These are phyloP conservation scores for Xestia c-nigrum DNA, from an alignment of 2,888 invertebrate genomes.

Conservation along the genomic window DNA sequence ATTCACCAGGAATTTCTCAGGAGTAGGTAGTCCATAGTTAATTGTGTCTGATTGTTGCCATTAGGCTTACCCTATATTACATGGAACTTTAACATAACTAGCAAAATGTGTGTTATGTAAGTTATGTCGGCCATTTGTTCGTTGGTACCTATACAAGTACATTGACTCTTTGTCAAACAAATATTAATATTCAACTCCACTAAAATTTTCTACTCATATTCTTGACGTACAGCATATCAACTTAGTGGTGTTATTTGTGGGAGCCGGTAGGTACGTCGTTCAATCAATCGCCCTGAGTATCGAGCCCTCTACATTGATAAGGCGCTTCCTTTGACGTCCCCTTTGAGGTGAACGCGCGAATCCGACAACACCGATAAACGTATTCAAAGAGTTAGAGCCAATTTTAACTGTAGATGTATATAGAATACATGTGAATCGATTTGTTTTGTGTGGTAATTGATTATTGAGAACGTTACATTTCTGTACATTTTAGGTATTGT, in stretches of 20 bases:
- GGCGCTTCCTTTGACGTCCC: slow-evolving; percentile 62
- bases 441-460: neutral
- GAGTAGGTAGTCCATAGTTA: neutral
- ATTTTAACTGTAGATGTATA: slow-evolving; percentile 21
- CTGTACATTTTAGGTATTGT: neutral
- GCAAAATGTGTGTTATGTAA: neutral
- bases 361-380: slow-evolving; percentile 52
- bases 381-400: slow-evolving; percentile 44
- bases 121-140: too few species aligned
- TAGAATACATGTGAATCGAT: neutral
- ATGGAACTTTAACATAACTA: neutral
- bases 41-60: neutral
- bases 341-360: slow-evolving; percentile 55
- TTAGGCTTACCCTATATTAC: neutral
- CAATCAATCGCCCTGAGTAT: slow-evolving; percentile 60
- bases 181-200: neutral
- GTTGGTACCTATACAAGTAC: too few species aligned
- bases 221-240: neutral
- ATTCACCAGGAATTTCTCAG: neutral
- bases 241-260: slow-evolving; percentile 5
- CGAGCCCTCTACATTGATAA: slow-evolving; percentile 66
- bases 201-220: neutral
- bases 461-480: neutral
- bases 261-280: slow-evolving; percentile 45
- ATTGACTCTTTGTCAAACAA: too few species aligned